Evolutionary conservation across 2,113 vertebrate genomes (phyloP), one percentile per base, ranked within the genome.

Genomic region (Okapia johnstoni): DNA sequence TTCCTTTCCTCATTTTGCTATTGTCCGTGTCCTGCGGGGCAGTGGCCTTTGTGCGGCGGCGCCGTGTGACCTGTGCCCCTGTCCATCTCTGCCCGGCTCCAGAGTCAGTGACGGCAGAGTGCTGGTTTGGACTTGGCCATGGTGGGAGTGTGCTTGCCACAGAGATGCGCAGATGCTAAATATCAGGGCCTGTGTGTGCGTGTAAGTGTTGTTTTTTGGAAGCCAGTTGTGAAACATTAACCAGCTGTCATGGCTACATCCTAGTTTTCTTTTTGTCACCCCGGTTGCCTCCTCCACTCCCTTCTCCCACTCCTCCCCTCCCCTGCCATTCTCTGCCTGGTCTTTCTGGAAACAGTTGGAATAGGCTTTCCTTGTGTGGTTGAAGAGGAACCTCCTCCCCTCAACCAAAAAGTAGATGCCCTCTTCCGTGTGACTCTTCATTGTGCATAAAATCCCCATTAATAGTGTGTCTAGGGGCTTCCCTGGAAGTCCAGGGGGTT

Each of bases 71-170:
- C 6, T 30, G 23, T 23, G 54, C 23, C 12, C 30, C 21, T 17
- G 58, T 2, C 26, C 0, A 1, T 25, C 25, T n/a, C 17, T 26
- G 14, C n/a, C 36, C 50, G 1, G 0, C 43, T 26, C 3, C 54
- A 4, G 33, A 17, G 70, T 57, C 43, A 6, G 58, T 7, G 46
- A 23, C 0, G 4, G 16, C 15, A 2, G 26, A 5, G 17, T 16
- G 26, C 21, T 1, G 36, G 43, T 8, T 36, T 50, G 70, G 21
- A 21, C 6, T 23, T 28, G 63, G 43, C 40, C 9, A 1, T 1
- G 28, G 7, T 0, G 33, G 6, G 2, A 58, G 50, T 5, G 57
- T 33, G 25, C 10, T 5, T 1, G 15, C 8, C 7, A 0, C 33
- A n/a, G 54, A 84, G 54, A 33, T 5, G 1, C 33, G 73, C 54